phyloP scores from a whole-genome alignment of 2,113 vertebrate genomes.

The Heteronetta atricapilla region DNA sequence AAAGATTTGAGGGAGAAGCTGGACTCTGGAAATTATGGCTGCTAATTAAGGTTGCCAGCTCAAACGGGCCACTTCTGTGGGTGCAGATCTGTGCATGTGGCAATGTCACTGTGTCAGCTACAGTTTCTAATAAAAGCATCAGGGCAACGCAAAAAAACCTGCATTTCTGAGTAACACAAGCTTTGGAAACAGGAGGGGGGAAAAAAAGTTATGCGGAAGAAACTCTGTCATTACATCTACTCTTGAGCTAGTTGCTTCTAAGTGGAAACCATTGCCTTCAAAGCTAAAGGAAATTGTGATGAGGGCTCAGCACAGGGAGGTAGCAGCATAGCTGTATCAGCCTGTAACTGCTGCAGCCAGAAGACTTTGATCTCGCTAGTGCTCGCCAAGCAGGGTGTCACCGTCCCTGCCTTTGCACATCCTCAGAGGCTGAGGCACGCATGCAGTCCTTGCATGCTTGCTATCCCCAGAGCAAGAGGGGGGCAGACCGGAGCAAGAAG shows the following conservation, averaged over 20 bases:
- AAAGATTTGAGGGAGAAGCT: not conserved
- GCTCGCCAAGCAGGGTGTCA: too few species aligned
- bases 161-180: not conserved
- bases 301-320: not conserved
- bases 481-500: not conserved
- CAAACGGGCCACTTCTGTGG: not conserved
- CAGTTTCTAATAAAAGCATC: not conserved
- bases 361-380: not conserved
- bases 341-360: not conserved
- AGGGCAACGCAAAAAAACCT: not conserved
- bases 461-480: not conserved
- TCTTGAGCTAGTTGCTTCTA: not conserved
- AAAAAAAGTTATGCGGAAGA: not conserved
- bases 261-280: not conserved
- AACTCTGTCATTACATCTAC: not conserved
- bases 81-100: not conserved
- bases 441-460: accelerated
- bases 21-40: not conserved
- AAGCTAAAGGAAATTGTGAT: not conserved
- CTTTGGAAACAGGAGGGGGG: not conserved
- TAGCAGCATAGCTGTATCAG: not conserved
- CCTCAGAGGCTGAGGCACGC: accelerated
- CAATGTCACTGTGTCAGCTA: not conserved
- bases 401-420: not conserved
- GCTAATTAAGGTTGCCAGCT: not conserved